Evolutionary conservation across 2,797 vertebrate genomes (phyloP).

Genomic region (Lepilemur ruficaudatus): DNA sequence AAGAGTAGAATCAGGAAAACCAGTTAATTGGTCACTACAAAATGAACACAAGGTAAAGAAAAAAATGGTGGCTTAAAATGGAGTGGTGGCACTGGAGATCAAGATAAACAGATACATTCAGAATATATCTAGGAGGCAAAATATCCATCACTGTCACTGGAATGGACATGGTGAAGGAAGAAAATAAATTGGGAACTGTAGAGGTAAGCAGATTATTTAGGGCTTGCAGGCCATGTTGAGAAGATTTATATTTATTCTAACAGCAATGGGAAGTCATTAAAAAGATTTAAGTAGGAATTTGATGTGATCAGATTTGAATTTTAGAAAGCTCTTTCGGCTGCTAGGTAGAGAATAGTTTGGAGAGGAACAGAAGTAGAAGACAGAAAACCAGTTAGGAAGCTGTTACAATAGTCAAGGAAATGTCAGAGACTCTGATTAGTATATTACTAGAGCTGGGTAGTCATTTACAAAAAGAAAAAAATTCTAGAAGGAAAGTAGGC

Average conservation of each 20-base stretch:
- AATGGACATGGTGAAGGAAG: neutral
- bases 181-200: neutral
- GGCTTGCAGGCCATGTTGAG: neutral
- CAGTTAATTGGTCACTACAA: neutral
- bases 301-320: neutral
- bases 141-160: neutral
- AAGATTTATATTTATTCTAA: constrained; percentile 39
- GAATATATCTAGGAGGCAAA: constrained; percentile 11
- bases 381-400: neutral
- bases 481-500: constrained; percentile 1
- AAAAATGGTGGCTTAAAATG: constrained; percentile 32
- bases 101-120: neutral
- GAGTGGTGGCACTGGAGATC: neutral
- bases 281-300: constrained; percentile 34
- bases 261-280: neutral
- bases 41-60: constrained; percentile 16
- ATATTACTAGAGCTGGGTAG: neutral
- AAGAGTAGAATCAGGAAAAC: neutral
- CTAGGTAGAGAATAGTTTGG: neutral
- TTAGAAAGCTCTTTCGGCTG: neutral
- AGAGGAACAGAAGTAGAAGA: neutral
- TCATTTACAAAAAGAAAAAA: constrained; percentile 22
- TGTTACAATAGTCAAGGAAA: neutral
- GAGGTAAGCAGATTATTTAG: neutral
- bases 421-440: neutral